These are phyloP conservation scores for Drosophila ustulata DNA, from an alignment of 2,888 invertebrate species.

Conservation along the genomic window DNA sequence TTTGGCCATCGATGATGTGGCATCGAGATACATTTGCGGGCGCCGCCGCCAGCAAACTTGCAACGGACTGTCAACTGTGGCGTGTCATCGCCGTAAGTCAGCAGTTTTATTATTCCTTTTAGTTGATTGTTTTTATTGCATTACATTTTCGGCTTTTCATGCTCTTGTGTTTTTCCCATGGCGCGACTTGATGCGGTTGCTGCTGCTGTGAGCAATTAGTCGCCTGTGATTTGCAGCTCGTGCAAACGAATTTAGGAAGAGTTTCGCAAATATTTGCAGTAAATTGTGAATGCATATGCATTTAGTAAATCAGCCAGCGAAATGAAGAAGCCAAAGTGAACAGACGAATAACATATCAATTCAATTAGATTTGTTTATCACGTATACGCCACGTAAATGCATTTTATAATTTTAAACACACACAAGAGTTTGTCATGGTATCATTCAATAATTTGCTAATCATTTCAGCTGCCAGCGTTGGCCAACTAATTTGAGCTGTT, in stretches of 20 bases:
- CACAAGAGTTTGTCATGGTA: constrained; percentile 4
- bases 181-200: constrained; percentile 13
- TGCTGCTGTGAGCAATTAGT: constrained; percentile 55
- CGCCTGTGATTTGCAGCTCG: constrained; percentile 59
- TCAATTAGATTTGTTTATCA: constrained; percentile 9
- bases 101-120: constrained; percentile 65
- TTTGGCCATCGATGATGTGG: constrained; percentile 14
- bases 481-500: constrained; percentile 40
- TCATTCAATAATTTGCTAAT: constrained; percentile 63
- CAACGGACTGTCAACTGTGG: constrained; percentile 49
- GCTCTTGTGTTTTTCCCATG: constrained; percentile 42
- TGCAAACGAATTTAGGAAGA: constrained; percentile 53
- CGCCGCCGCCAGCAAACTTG: constrained; percentile 3
- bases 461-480: constrained; percentile 50
- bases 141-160: constrained; percentile 37
- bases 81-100: constrained; percentile 69
- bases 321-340: constrained; percentile 13
- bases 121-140: constrained; percentile 55
- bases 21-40: constrained; percentile 17
- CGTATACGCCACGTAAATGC: constrained; percentile 26
- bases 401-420: constrained; percentile 5
- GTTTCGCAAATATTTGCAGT: constrained; percentile 48
- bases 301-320: constrained; percentile 2
- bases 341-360: background rate
- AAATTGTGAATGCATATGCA: constrained; percentile 11